Conservation (phyloP, 2,888 invertebrate genomes). For the Heliconius charithonia region DNA sequence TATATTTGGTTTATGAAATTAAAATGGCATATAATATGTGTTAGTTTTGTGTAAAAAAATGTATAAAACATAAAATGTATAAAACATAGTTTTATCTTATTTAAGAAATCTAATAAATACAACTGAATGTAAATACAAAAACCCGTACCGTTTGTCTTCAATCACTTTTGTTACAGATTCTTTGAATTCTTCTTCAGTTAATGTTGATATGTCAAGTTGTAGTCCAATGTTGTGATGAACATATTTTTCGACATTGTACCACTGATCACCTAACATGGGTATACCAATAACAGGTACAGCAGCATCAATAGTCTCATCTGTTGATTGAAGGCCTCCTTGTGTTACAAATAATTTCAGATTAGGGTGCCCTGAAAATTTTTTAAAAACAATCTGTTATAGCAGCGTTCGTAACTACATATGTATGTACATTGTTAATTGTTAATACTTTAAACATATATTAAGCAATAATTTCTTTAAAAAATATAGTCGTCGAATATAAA, state of each 20-base stretch:
- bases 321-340: constrained; percentile 72
- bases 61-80: no score
- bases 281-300: constrained; percentile 67
- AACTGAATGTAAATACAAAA: background rate
- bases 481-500: no score
- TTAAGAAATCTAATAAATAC: background rate
- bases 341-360: constrained; percentile 70
- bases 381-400: background rate
- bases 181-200: constrained; percentile 54
- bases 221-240: constrained; percentile 57
- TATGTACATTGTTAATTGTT: no score
- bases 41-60: background rate
- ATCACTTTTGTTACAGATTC: constrained; percentile 52
- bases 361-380: constrained; percentile 60
- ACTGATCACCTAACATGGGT: constrained; percentile 70
- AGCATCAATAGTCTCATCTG: constrained; percentile 69
- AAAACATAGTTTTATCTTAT: background rate
- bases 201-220: constrained; percentile 54
- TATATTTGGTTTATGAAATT: background rate
- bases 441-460: no score
- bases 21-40: no score
- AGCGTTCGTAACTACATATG: no score
- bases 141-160: constrained; percentile 51
- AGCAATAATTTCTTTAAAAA: no score
- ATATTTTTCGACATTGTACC: constrained; percentile 61